A percentile compares a stretch with the other conserved stretches of the same genome.
phyloP scores from a whole-genome alignment of 2,113 vertebrate genomes.

The Dasyurus viverrinus region DNA sequence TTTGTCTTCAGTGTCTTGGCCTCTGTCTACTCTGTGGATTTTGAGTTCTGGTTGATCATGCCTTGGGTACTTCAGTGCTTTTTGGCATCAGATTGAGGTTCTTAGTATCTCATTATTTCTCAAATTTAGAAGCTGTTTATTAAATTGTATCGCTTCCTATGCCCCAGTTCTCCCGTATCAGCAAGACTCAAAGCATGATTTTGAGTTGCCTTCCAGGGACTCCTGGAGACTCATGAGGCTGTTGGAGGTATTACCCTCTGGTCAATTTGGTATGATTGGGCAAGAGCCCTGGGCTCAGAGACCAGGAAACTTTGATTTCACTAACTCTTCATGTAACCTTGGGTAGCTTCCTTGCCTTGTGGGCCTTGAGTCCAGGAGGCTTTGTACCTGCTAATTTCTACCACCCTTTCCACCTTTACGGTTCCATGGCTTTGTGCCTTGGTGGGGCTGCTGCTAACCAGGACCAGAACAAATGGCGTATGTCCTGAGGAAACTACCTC shows the following conservation, averaged over 20 bases:
- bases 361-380: neutral
- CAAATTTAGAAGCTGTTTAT: neutral
- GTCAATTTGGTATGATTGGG: neutral
- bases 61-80: neutral
- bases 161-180: neutral
- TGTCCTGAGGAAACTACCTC: neutral
- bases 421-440: neutral
- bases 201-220: neutral
- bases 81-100: neutral
- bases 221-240: neutral
- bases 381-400: neutral
- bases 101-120: slow-evolving; percentile 14
- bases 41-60: neutral
- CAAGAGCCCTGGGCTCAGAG: neutral
- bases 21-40: neutral
- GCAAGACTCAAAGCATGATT: neutral
- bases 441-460: neutral
- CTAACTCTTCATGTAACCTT: neutral
- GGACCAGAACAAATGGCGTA: neutral
- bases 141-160: slow-evolving; percentile 1
- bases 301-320: neutral
- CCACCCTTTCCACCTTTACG: neutral
- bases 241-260: neutral
- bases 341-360: neutral
- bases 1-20: neutral